Base-by-base conservation (phyloP, 2,888 invertebrate genomes). In the Bellardia bayeri region DNA sequence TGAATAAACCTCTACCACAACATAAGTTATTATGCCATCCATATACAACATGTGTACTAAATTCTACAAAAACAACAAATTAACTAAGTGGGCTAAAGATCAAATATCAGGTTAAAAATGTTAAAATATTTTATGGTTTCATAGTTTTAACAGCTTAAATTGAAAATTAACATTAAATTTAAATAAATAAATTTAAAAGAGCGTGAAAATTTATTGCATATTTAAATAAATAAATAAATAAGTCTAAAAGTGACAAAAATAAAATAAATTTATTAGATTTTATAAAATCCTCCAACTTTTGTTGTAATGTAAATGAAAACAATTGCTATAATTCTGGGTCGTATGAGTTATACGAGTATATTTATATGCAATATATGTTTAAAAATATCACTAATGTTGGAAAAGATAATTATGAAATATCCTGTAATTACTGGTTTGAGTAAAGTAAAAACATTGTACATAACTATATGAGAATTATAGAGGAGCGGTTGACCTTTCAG, bases 31-130 rank as follows among this genome's bases (percentile, higher is more conserved):
- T n/a, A n/a, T n/a, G n/a, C n/a, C n/a, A n/a, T 58, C 66, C 16
- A 56, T 51, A 64, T 23, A 33, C 23, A 49, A 13, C n/a, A 69
- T 61, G 42, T 49, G 30, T 42, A 58, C 7, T 33, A 42, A 81
- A 72, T 81, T 75, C 40, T 23, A 13, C n/a, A 42, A 42, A 23
- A 0, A 45, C 56, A 66, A 63, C 61, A 76, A 83, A 54, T 63
- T 63, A 76, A 63, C 63, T 54, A 80, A 74, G 51, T 74, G 49
- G 58, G 63, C 33, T 68, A 74, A 45, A 80, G 74, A 85, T 80
- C 74, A 75, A 75, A 75, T 79, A 74, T 54, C 61, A 45, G 49
- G 49, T 82, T 82, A 68, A 83, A 76, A 33, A 49, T 81, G 16
- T 79, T 58, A 16, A 63, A 76, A 37, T 72, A 78, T 51, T 51